These are phyloP conservation scores for Baccha elongata DNA, from an alignment of 2,888 invertebrate species.

Conservation along the genomic window DNA sequence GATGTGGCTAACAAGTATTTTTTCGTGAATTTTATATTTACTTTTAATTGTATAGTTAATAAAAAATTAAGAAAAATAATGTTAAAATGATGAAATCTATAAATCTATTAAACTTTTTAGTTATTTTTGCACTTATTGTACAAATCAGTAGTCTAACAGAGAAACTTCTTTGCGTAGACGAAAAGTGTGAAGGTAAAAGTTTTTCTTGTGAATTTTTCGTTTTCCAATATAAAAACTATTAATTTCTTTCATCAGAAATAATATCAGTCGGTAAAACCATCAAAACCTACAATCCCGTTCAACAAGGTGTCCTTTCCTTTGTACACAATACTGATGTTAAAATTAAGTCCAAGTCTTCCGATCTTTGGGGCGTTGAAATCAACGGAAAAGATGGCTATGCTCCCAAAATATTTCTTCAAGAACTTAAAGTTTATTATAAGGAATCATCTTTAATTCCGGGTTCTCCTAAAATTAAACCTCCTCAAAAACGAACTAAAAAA, in stretches of 20 bases:
- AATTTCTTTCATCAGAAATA: slow-evolving; percentile 74
- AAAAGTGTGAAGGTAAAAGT: slow-evolving; percentile 86
- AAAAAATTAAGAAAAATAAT: slow-evolving; percentile 58
- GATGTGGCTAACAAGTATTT: slow-evolving; percentile 72
- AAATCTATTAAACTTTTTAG: slow-evolving; percentile 47
- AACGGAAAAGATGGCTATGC: slow-evolving; percentile 88
- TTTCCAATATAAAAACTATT: background rate
- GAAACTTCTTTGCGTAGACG: slow-evolving; percentile 88
- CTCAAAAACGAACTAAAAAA: slow-evolving; percentile 30
- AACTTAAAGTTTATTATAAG: slow-evolving; percentile 84
- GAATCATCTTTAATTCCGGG: slow-evolving; percentile 78
- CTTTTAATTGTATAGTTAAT: slow-evolving; percentile 46
- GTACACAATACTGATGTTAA: slow-evolving; percentile 84
- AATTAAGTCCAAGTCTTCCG: slow-evolving; percentile 88
- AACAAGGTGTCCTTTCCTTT: slow-evolving; percentile 86
- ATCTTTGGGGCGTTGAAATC: slow-evolving; percentile 87
- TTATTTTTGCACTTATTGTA: slow-evolving; percentile 56
- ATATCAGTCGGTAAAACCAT: slow-evolving; percentile 85
- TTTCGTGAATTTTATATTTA: slow-evolving; percentile 54
- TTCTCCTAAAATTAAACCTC: slow-evolving; percentile 79
- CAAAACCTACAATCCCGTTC: slow-evolving; percentile 84
- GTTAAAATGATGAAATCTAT: slow-evolving; percentile 65
- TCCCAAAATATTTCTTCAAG: slow-evolving; percentile 85
- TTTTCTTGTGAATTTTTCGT: background rate
- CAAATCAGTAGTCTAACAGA: slow-evolving; percentile 84